Base-by-base conservation (phyloP, 1,140 invertebrate species). In the Cyclargus thomasi region DNA sequence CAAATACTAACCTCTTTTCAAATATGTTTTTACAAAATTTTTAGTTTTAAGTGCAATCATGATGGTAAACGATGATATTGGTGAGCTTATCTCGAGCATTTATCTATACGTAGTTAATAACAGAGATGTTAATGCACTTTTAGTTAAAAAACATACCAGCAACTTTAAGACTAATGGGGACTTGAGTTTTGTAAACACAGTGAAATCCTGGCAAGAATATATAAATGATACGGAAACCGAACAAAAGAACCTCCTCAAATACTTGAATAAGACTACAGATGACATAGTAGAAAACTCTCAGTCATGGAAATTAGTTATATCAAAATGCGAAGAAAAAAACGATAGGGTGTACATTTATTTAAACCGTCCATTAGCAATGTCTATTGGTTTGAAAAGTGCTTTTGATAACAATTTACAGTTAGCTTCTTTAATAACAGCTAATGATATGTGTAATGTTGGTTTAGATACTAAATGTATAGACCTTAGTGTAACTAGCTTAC, bases 141-240 rank as follows among this genome's bases (percentile, higher is more conserved):
- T 90, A 55, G 80, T 93, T 11, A 92, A 92, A 80, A 79, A 88
- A 74, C 92, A 92, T 70, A 78, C 73, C 7, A 83, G 90, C 55
- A 87, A 91, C 71, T 77, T 92, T 16, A 65, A 73, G 22, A 74
- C 62, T 39, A 81, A 86, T 68, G 92, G 92, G 36, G 92, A 93
- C 47, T 82, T 92, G 10, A 91, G 88, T 81, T 93, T 93, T 77
- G 81, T 85, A 64, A 82, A 80, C 57, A 88, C 80, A 53, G 69
- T 88, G n/a, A 80, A 88, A 76, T 83, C 86, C 20, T 93, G 92
- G 92, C 86, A 80, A 73, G 82, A 78, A 70, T 83, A 83, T 75
- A 70, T 91, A 57, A 65, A 69, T 23, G 35, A 64, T 47, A 62
- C 47, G 64, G 36, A 47, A 63, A 36, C 53, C 67, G 23, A 70